Conservation (phyloP, 2,888 invertebrate genomes). For the Himalopsyche japonica region DNA sequence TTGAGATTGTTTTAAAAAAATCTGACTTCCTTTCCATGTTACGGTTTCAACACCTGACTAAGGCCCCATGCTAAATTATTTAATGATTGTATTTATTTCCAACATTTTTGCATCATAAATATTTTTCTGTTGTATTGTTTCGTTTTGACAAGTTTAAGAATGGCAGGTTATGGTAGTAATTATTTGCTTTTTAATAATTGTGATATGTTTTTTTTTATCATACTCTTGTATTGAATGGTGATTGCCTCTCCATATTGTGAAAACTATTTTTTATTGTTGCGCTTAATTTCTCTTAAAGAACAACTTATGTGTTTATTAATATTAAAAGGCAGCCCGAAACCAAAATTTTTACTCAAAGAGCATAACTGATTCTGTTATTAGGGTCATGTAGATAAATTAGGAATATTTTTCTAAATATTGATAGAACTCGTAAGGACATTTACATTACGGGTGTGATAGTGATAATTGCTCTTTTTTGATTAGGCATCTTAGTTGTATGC, state of each 20-base stretch:
- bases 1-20: neutral
- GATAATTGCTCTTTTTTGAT: neutral
- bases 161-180: neutral
- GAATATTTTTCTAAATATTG: neutral
- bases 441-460: neutral
- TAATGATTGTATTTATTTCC: constrained; percentile 1
- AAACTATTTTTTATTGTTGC: neutral
- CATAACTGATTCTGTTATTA: neutral
- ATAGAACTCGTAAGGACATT: neutral
- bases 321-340: neutral
- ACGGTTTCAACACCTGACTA: neutral
- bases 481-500: neutral
- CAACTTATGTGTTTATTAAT: too few relatives aligned
- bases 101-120: neutral
- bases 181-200: neutral
- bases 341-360: neutral
- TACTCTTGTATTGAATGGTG: neutral
- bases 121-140: neutral
- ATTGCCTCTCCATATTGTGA: neutral
- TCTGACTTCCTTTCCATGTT: neutral
- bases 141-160: neutral
- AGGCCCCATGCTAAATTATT: neutral
- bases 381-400: neutral
- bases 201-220: neutral
- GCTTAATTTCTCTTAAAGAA: too few relatives aligned